phyloP scores from a whole-genome alignment of 2,888 invertebrate genomes.

The Andrena chrysosceles region DNA sequence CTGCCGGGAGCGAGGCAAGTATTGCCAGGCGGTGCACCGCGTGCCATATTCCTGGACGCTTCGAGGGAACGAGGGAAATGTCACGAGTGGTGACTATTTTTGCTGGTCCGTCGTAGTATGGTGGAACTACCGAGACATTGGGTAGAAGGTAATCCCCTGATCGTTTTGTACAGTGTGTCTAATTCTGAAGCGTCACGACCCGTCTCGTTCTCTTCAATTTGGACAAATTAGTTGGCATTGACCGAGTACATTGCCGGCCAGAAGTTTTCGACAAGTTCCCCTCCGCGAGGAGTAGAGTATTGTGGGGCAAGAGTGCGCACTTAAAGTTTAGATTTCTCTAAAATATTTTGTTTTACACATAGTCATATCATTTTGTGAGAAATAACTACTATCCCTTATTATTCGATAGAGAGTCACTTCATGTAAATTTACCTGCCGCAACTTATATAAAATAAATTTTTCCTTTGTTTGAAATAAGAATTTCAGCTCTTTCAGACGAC shows the following conservation, averaged over 20 bases:
- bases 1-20: background rate
- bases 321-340: too few relatives aligned
- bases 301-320: too few relatives aligned
- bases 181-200: slow-evolving; percentile 41
- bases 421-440: too few relatives aligned
- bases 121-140: background rate
- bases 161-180: slow-evolving; percentile 40
- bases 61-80: background rate
- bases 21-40: background rate
- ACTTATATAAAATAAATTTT: too few relatives aligned
- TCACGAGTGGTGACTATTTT: background rate
- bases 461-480: too few relatives aligned
- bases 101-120: background rate
- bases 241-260: slow-evolving; percentile 41
- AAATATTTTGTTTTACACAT: too few relatives aligned
- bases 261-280: slow-evolving; percentile 16
- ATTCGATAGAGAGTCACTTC: too few relatives aligned
- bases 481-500: too few relatives aligned
- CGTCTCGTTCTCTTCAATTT: slow-evolving; percentile 53
- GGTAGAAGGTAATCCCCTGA: slow-evolving; percentile 7
- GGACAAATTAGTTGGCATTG: slow-evolving; percentile 55
- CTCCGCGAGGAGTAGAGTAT: too few relatives aligned
- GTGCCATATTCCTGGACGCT: background rate
- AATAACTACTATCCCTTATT: too few relatives aligned
- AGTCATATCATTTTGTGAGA: too few relatives aligned